Conservation (phyloP, 2,113 vertebrate genomes). For the Triplophysa dalaica region DNA sequence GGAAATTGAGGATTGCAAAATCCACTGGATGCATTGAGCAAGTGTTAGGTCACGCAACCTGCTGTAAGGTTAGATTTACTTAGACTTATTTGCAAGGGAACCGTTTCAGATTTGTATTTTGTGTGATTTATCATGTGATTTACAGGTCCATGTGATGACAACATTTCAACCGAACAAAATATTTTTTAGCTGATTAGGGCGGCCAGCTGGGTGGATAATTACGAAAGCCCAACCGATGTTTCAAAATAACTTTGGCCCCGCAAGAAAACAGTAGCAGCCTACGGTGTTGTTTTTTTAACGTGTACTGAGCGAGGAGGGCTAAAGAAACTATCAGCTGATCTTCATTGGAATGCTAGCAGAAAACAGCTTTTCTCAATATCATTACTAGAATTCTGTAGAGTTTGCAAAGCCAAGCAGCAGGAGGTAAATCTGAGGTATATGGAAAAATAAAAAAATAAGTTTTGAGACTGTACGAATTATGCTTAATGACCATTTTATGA, state of each 20-base stretch:
- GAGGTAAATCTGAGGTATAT: neutral
- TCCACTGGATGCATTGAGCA: neutral
- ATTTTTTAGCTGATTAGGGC: constrained; percentile 4
- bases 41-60: constrained; percentile 5
- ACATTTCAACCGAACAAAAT: constrained; percentile 5
- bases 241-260: neutral
- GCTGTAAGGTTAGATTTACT: neutral
- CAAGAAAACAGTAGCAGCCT: neutral
- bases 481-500: neutral
- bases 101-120: neutral
- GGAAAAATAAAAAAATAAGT: neutral
- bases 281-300: neutral
- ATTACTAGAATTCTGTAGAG: neutral
- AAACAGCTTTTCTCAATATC: constrained; percentile 15
- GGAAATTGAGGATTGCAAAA: constrained; percentile 48
- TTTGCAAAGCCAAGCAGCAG: constrained; percentile 8
- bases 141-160: constrained; percentile 16
- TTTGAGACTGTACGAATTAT: neutral
- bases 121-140: too few species aligned
- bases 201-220: constrained; percentile 3
- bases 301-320: neutral
- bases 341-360: constrained; percentile 26
- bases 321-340: constrained; percentile 35
- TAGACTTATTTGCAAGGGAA: neutral
- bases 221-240: neutral